phyloP scores from a whole-genome alignment of 2,113 vertebrate species.

The Bombycilla garrulus region DNA sequence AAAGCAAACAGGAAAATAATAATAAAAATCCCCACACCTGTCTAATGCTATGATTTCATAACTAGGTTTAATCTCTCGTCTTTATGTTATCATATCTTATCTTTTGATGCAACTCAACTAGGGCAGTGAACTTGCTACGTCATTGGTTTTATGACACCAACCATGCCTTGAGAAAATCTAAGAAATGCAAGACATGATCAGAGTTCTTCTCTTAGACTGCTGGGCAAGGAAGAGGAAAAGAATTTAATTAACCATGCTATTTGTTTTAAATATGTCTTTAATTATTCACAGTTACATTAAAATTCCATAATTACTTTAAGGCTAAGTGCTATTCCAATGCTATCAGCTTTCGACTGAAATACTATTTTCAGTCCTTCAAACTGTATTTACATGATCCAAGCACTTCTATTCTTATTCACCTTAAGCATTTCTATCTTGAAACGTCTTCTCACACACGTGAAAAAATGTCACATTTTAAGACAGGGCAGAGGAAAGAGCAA shows the following conservation, averaged over 20 bases:
- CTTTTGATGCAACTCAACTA: not conserved
- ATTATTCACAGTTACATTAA: not conserved
- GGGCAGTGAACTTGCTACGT: not conserved
- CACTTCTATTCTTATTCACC: not conserved
- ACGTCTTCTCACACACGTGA: accelerated
- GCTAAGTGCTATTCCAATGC: not conserved
- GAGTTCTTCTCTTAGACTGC: not conserved
- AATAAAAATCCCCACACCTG: not conserved
- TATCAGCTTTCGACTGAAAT: not conserved
- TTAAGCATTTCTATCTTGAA: not conserved
- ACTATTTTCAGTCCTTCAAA: not conserved
- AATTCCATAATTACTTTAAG: not conserved
- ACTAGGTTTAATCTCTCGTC: not conserved
- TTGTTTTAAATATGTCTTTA: not conserved
- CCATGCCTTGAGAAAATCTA: not conserved
- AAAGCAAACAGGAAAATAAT: not conserved
- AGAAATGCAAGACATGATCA: not conserved
- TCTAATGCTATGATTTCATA: not conserved
- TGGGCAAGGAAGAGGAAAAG: not conserved
- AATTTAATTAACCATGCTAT: not conserved
- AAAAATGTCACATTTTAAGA: not conserved
- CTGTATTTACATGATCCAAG: not conserved
- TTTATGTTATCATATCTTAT: not conserved
- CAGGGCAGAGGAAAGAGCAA: not conserved
- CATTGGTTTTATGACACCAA: not conserved